phyloP scores from a whole-genome alignment of 1,140 invertebrate species.

The Gonioctena quinquepunctata region DNA sequence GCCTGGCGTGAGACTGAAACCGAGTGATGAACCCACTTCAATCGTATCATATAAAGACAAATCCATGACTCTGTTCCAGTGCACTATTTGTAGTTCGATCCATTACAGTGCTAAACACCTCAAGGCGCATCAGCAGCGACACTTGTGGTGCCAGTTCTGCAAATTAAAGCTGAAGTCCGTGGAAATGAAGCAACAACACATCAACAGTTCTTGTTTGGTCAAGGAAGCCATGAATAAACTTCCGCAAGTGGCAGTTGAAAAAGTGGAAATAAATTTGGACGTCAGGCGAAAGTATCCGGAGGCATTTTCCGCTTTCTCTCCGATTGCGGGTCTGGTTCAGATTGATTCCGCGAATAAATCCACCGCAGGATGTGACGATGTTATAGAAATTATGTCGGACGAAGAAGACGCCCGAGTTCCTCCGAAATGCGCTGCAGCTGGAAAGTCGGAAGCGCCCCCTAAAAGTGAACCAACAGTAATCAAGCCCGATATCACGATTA shows the following conservation, averaged over 20 bases:
- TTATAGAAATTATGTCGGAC: conserved; percentile 25
- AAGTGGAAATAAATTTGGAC: conserved; percentile 24
- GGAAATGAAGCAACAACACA: conserved; percentile 22
- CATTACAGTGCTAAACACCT: conserved; percentile 19
- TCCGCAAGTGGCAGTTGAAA: conserved; percentile 19
- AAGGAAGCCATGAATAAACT: conserved; percentile 26
- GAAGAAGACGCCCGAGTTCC: conserved; percentile 6
- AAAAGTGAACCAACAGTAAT: neutral
- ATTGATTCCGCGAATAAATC: too few relatives aligned
- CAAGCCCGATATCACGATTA: conserved; percentile 24
- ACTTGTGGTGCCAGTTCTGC: conserved; percentile 36
- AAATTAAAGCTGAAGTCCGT: conserved; percentile 27
- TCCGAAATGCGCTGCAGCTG: neutral
- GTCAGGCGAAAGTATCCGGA: conserved; percentile 28
- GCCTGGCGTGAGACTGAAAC: neutral
- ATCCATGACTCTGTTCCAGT: conserved; percentile 15
- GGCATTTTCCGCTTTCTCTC: neutral
- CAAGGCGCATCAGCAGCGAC: conserved; percentile 25
- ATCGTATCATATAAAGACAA: conserved; percentile 9
- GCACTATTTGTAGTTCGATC: conserved; percentile 22
- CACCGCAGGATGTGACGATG: neutral
- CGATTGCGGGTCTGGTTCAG: neutral
- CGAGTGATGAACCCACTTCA: neutral
- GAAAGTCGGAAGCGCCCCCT: neutral
- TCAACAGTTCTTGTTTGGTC: conserved; percentile 22